A percentile compares a stretch with the other conserved stretches of the same genome.
Conservation (phyloP, 2,888 invertebrate species). For the Oligia latruncula region DNA sequence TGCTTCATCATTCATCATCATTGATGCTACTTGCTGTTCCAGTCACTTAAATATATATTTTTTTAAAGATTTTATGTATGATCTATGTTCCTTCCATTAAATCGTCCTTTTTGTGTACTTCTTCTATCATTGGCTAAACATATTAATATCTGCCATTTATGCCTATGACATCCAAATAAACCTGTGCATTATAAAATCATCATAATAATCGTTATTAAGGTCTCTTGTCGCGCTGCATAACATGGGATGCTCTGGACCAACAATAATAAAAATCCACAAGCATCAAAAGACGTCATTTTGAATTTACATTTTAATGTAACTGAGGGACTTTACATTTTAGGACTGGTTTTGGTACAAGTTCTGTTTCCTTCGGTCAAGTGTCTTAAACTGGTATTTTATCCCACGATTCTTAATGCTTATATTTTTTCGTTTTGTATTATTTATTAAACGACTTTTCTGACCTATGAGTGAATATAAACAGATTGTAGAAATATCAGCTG, state of each 20-base stretch:
- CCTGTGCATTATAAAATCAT: conserved; percentile 39
- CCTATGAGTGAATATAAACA: background rate
- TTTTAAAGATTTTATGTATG: background rate
- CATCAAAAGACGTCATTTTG: conserved; percentile 3
- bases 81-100: background rate
- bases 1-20: too few species aligned
- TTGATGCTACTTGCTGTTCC: background rate
- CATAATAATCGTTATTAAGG: conserved; percentile 6
- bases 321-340: conserved; percentile 16
- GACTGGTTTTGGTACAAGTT: conserved; percentile 41
- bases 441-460: conserved; percentile 1
- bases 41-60: background rate
- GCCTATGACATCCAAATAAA: conserved; percentile 11
- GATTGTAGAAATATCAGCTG: background rate
- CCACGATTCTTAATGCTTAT: background rate
- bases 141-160: background rate
- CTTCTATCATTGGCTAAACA: background rate
- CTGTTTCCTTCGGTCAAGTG: conserved; percentile 21
- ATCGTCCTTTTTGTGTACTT: background rate
- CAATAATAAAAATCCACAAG: conserved; percentile 7
- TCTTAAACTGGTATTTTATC: conserved; percentile 21
- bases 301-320: conserved; percentile 27
- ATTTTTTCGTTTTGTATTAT: background rate
- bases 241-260: conserved; percentile 40
- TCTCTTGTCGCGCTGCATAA: conserved; percentile 16